These are phyloP conservation scores for Crocallis elinguaria DNA, from an alignment of 2,888 invertebrate genomes.

Conservation along the genomic window DNA sequence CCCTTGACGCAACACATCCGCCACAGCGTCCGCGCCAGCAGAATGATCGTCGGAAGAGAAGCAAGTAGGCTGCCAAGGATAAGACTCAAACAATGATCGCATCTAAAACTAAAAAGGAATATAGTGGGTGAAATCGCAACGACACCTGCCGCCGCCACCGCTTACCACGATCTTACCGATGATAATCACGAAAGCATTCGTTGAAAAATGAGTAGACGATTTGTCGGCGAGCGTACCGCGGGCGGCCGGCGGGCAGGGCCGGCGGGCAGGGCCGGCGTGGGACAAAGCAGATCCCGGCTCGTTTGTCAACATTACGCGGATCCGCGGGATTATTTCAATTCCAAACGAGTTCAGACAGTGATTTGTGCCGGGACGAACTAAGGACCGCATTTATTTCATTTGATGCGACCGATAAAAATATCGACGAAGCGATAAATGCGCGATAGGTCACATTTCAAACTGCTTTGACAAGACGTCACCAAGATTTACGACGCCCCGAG, in stretches of 20 bases:
- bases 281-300: constrained; percentile 33
- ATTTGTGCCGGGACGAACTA: constrained; percentile 15
- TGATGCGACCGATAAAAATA: constrained; percentile 19
- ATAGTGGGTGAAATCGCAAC: too few species aligned
- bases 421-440: constrained; percentile 4
- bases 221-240: constrained; percentile 2
- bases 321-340: constrained; percentile 20
- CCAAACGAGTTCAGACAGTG: constrained; percentile 12
- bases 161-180: too few species aligned
- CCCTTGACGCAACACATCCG: too few species aligned
- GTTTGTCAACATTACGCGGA: constrained; percentile 20
- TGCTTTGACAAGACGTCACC: constrained; percentile 3
- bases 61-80: too few species aligned
- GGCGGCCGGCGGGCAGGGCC: neutral
- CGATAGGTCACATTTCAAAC: constrained; percentile 13
- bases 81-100: too few species aligned
- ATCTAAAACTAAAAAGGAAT: too few species aligned
- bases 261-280: neutral
- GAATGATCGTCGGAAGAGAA: too few species aligned
- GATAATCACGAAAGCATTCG: neutral
- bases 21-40: too few species aligned
- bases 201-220: constrained; percentile 2
- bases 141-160: too few species aligned
- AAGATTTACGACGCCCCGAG: constrained; percentile 9
- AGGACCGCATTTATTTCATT: constrained; percentile 9